These are phyloP conservation scores for Notothenia coriiceps DNA, from an alignment of 2,113 vertebrate species.

Conservation along the genomic window DNA sequence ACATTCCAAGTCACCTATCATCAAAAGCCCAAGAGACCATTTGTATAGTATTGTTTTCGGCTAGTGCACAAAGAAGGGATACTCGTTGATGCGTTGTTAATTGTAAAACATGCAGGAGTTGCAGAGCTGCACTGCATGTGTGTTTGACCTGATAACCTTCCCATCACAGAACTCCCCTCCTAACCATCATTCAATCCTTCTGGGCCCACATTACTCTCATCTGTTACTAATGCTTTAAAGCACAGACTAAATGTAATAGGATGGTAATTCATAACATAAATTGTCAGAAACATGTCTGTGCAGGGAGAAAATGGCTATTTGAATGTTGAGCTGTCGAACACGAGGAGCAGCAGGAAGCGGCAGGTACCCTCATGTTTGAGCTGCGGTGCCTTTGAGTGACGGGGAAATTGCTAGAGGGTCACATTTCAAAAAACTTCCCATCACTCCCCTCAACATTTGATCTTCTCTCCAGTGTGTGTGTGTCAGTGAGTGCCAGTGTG, in stretches of 20 bases:
- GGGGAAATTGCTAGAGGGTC: slow-evolving; percentile 62
- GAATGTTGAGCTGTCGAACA: slow-evolving; percentile 26
- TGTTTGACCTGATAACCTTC: slow-evolving; percentile 9
- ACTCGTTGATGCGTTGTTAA: not conserved
- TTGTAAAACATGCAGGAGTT: not conserved
- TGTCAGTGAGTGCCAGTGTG: too few relatives aligned
- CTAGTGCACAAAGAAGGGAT: too few relatives aligned
- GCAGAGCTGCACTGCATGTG: not conserved
- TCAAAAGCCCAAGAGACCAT: too few relatives aligned
- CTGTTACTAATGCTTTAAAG: slow-evolving; percentile 28
- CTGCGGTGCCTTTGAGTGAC: slow-evolving; percentile 57
- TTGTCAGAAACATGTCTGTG: slow-evolving; percentile 51
- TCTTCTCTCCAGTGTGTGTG: slow-evolving; percentile 37
- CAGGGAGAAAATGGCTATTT: slow-evolving; percentile 18
- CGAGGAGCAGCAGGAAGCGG: slow-evolving; percentile 41
- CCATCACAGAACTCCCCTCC: not conserved
- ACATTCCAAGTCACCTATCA: too few relatives aligned
- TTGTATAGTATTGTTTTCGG: not conserved
- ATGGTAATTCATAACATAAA: slow-evolving; percentile 45
- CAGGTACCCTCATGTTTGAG: slow-evolving; percentile 58
- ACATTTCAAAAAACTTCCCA: slow-evolving; percentile 66
- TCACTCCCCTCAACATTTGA: slow-evolving; percentile 66
- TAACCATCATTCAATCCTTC: not conserved
- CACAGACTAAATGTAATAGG: slow-evolving; percentile 33
- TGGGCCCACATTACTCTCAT: slow-evolving; percentile 22